These are phyloP conservation scores for Bagarius yarrelli DNA, from an alignment of 2,113 vertebrate species.

Conservation along the genomic window DNA sequence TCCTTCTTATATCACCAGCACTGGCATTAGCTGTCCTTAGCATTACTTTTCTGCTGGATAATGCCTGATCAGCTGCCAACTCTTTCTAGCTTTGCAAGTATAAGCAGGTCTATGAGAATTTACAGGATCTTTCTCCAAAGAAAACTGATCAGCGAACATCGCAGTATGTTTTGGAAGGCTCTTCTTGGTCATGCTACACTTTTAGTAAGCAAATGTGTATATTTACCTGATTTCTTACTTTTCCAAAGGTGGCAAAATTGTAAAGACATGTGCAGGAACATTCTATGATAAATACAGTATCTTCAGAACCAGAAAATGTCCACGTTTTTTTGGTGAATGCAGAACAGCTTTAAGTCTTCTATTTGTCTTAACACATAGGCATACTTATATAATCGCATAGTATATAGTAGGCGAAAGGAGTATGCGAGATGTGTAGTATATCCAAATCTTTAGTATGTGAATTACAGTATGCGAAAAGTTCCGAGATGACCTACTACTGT, in stretches of 20 bases:
- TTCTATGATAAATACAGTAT: slow-evolving; percentile 10
- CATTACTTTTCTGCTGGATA: neutral
- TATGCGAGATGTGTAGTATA: too few relatives aligned
- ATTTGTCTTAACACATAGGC: neutral
- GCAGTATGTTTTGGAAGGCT: neutral
- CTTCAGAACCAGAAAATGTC: slow-evolving; percentile 23
- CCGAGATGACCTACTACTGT: too few relatives aligned
- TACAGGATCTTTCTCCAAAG: neutral
- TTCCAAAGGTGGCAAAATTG: slow-evolving; percentile 2
- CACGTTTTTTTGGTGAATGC: neutral
- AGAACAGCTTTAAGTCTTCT: neutral
- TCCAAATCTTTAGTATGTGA: too few relatives aligned
- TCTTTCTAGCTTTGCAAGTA: neutral
- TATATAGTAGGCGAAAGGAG: too few relatives aligned
- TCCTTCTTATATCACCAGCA: neutral
- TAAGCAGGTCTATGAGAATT: neutral
- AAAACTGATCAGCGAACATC: too few relatives aligned
- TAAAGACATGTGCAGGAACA: neutral
- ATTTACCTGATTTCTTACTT: neutral
- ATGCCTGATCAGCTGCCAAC: neutral
- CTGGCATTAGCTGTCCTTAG: neutral
- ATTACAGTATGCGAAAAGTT: too few relatives aligned
- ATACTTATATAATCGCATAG: too few relatives aligned
- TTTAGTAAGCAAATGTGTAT: too few relatives aligned
- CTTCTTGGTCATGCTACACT: too few relatives aligned